Evolutionary conservation across 2,888 invertebrate species (phyloP).

Genomic region (Ashinkailepas kermadecensis): DNA sequence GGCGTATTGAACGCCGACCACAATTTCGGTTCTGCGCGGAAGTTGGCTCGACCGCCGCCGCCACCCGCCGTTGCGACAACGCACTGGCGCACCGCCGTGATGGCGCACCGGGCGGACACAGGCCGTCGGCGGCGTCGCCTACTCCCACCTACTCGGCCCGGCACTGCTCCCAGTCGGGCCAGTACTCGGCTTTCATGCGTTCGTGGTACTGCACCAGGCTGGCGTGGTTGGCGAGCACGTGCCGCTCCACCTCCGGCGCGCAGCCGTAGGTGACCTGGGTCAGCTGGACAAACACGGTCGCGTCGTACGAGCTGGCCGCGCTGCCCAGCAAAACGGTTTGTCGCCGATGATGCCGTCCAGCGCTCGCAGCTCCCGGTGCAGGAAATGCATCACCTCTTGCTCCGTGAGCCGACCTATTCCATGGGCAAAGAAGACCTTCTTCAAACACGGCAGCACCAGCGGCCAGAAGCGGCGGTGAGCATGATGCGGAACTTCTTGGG

Average conservation of each 20-base stretch:
- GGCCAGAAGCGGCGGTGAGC: not conserved
- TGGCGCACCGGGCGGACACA: no score
- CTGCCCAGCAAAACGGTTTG: slow-evolving; percentile 39
- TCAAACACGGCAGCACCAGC: not conserved
- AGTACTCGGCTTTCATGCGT: slow-evolving; percentile 40
- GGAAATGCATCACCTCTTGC: not conserved
- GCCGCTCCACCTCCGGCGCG: slow-evolving; percentile 36
- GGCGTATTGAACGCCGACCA: no score
- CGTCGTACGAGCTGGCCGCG: slow-evolving; percentile 40
- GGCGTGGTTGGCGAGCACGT: slow-evolving; percentile 37
- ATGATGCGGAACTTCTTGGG: not conserved
- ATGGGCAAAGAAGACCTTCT: not conserved
- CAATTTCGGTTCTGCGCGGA: no score
- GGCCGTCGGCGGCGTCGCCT: no score
- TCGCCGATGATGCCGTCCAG: slow-evolving; percentile 4
- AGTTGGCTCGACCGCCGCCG: no score
- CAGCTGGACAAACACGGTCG: slow-evolving; percentile 42
- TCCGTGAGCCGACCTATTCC: not conserved
- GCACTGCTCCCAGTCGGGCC: slow-evolving; percentile 42
- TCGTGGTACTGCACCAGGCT: slow-evolving; percentile 40
- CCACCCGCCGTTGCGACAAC: no score
- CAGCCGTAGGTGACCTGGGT: slow-evolving; percentile 39
- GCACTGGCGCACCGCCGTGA: no score
- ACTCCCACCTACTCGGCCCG: slow-evolving; percentile 18
- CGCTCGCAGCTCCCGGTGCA: not conserved